Evolutionary conservation across 2,797 vertebrate species (phyloP).

Genomic region (Pampus argenteus): DNA sequence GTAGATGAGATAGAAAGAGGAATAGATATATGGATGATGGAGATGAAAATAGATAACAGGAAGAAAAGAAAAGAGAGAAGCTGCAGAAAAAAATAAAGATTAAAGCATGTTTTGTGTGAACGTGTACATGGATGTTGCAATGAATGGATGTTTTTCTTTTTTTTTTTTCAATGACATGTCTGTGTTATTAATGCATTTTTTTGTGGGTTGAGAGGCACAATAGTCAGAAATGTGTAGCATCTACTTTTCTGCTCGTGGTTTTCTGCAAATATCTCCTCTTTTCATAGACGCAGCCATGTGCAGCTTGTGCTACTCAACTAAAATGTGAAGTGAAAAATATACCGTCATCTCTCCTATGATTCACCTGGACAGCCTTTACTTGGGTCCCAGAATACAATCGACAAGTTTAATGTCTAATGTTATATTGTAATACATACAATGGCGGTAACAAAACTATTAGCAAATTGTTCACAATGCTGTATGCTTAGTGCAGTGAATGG

Average conservation of each 20-base stretch:
- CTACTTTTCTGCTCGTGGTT: constrained; percentile 8
- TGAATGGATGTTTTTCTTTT: constrained; percentile 1
- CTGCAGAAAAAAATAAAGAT: constrained; percentile 9
- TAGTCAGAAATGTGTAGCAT: neutral
- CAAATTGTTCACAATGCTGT: constrained; percentile 53
- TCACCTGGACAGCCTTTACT: constrained; percentile 37
- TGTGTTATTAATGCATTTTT: constrained; percentile 6
- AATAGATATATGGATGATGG: constrained; percentile 28
- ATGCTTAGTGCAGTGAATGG: constrained; percentile 45
- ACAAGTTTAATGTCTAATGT: constrained; percentile 49
- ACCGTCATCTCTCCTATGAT: constrained; percentile 13
- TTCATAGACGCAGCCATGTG: constrained; percentile 31
- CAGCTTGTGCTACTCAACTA: neutral
- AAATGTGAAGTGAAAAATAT: constrained; percentile 16
- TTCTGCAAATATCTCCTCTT: neutral
- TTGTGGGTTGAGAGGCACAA: neutral
- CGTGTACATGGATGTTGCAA: constrained; percentile 6
- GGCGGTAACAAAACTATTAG: constrained; percentile 68
- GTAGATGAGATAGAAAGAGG: constrained; percentile 32
- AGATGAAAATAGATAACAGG: constrained; percentile 42
- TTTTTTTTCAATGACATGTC: neutral
- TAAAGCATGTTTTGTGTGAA: constrained; percentile 1
- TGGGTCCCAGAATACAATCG: constrained; percentile 43
- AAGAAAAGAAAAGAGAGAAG: constrained; percentile 14
- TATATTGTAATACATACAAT: constrained; percentile 53